These are phyloP conservation scores for Fukomys damarensis DNA, from an alignment of 2,113 vertebrate genomes.

Conservation along the genomic window DNA sequence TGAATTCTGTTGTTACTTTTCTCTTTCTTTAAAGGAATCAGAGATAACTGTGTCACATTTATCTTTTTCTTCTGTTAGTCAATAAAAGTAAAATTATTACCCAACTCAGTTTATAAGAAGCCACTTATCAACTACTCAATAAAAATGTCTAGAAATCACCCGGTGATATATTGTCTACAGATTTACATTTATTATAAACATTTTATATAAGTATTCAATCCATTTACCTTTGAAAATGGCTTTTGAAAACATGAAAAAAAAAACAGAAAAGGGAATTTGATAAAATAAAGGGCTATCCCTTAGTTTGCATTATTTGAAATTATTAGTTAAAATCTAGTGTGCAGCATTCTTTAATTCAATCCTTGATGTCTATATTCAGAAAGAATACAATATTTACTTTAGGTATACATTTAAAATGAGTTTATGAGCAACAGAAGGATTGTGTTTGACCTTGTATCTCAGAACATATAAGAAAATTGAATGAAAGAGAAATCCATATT, in stretches of 20 bases:
- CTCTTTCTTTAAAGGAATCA: not conserved
- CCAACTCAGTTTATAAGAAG: not conserved
- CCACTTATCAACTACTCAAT: constrained; percentile 36
- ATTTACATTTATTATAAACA: not conserved
- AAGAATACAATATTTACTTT: not conserved
- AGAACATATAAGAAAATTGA: not conserved
- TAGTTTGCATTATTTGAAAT: constrained; percentile 48
- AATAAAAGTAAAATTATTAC: constrained; percentile 18
- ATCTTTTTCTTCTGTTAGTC: constrained; percentile 33
- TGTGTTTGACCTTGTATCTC: not conserved
- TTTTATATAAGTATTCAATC: not conserved
- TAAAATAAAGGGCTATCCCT: not conserved
- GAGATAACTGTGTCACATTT: not conserved
- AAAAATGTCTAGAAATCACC: not conserved
- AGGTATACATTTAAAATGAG: constrained; percentile 2
- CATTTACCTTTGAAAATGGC: not conserved
- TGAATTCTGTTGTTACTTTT: not conserved
- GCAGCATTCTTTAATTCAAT: not conserved
- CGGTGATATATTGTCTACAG: not conserved
- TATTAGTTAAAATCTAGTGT: not conserved
- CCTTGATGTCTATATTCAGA: not conserved
- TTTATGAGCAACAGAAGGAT: not conserved
- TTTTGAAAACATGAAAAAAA: constrained; percentile 1
- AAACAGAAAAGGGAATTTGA: not conserved
- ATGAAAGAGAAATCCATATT: not conserved